These are phyloP conservation scores for Lamprologus speciosus DNA, from an alignment of 2,113 vertebrate species.

Conservation along the genomic window DNA sequence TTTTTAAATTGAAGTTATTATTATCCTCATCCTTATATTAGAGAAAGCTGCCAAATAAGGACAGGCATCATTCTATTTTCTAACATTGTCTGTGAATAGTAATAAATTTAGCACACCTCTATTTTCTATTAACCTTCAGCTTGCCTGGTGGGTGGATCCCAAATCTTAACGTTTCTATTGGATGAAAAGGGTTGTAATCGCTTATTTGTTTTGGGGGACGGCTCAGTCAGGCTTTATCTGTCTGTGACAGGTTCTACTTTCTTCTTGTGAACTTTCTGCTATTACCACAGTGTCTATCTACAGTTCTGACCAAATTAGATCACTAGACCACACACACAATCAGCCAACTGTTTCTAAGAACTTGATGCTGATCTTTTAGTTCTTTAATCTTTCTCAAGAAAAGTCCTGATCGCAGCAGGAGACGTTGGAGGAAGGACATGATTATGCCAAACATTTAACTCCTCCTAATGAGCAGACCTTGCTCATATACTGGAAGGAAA, in stretches of 20 bases:
- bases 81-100: neutral
- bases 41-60: neutral
- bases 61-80: neutral
- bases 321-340: slow-evolving; percentile 13
- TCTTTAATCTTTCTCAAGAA: neutral
- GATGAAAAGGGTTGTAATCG: neutral
- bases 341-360: slow-evolving; percentile 30
- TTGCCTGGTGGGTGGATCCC: neutral
- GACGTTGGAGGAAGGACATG: neutral
- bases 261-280: neutral
- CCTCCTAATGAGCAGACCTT: neutral
- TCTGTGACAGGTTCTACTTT: neutral
- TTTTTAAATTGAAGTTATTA: neutral
- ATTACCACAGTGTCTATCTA: neutral
- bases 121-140: neutral
- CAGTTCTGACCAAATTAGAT: slow-evolving; percentile 30
- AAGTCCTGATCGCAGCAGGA: neutral
- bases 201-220: neutral
- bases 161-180: neutral
- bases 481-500: neutral
- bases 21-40: neutral
- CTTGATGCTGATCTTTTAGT: slow-evolving; percentile 13
- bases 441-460: neutral
- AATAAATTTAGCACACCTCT: neutral
- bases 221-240: neutral